Conservation (phyloP, 2,888 invertebrate species). For the Pherbina coryleti region DNA sequence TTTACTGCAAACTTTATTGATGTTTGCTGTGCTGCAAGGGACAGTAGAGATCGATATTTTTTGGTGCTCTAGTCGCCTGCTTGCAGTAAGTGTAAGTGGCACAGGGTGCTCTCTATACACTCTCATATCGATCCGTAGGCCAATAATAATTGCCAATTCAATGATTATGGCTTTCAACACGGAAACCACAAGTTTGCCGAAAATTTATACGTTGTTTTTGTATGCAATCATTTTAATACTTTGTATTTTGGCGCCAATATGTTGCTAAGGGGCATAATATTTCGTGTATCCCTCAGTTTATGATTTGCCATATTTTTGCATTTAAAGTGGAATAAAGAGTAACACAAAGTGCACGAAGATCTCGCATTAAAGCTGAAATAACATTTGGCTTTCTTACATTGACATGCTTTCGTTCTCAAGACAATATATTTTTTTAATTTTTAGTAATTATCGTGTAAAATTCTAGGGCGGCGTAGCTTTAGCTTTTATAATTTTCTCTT, state of each 20-base stretch:
- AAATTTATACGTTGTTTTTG: not conserved
- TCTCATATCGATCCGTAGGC: not conserved
- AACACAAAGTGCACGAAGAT: no score
- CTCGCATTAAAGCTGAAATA: no score
- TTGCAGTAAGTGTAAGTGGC: not conserved
- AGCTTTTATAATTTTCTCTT: not conserved
- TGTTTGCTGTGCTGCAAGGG: not conserved
- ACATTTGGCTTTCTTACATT: not conserved
- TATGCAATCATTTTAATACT: not conserved
- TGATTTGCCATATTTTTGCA: not conserved
- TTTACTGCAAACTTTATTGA: not conserved
- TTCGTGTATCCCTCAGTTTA: not conserved
- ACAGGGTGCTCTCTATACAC: no score
- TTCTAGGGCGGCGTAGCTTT: not conserved
- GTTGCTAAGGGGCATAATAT: not conserved
- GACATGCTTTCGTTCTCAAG: not conserved
- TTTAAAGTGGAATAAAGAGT: no score
- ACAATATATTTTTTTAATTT: not conserved
- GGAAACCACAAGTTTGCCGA: conserved; percentile 25
- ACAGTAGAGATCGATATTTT: no score
- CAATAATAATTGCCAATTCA: conserved; percentile 16
- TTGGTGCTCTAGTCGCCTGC: not conserved
- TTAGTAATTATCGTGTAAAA: not conserved
- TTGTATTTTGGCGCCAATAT: conserved; percentile 1
- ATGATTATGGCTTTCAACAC: conserved; percentile 24